Conservation (phyloP, 2,113 vertebrate species). For the Myrmecophaga tridactyla region DNA sequence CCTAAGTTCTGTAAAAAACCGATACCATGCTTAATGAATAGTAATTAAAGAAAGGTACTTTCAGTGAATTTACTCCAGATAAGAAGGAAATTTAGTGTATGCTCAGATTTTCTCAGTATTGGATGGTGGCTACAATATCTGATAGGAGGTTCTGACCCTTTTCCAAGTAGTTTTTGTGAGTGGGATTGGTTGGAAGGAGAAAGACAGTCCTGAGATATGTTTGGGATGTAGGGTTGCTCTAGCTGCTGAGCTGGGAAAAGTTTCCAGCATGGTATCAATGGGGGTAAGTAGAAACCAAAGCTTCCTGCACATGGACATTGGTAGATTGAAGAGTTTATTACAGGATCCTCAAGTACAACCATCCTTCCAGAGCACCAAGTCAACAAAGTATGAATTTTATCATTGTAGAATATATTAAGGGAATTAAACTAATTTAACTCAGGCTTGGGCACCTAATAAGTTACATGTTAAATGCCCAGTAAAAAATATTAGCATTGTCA, state of each 20-base stretch:
- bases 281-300: neutral
- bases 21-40: neutral
- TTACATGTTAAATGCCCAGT: neutral
- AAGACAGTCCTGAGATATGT: neutral
- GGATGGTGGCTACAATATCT: neutral
- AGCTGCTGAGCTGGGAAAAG: neutral
- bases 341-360: neutral
- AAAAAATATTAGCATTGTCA: neutral
- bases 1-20: neutral
- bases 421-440: neutral
- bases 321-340: neutral
- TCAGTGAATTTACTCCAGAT: neutral
- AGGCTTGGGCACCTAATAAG: neutral
- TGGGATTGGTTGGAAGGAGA: neutral
- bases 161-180: neutral
- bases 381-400: neutral
- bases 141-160: neutral
- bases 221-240: neutral
- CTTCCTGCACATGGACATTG: neutral
- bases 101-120: neutral
- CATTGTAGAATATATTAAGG: neutral
- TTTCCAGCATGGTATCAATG: neutral
- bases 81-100: neutral
- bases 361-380: too few relatives aligned
- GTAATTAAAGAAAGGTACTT: neutral